Conservation (phyloP, 1,140 invertebrate genomes). For the Drosophila albomicans region DNA sequence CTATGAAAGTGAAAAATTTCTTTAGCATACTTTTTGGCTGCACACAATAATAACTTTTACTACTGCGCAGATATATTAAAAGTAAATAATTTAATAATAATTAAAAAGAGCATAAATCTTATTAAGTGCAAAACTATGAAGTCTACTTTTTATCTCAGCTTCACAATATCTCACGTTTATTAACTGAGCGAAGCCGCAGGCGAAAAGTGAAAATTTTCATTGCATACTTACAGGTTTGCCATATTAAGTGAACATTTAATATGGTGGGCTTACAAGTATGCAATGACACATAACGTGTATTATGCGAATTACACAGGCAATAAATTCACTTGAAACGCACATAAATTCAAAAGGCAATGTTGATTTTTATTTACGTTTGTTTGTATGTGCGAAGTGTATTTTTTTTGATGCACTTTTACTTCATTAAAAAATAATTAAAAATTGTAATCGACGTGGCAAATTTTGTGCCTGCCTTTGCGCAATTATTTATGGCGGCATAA, state of each 20-base stretch:
- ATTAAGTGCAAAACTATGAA: too few relatives aligned
- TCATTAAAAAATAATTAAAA: conserved; percentile 83
- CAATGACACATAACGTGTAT: conserved; percentile 46
- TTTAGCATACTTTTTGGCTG: neutral
- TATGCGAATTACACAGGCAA: conserved; percentile 70
- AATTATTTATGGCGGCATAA: conserved; percentile 78
- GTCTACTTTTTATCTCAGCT: too few relatives aligned
- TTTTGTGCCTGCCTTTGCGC: conserved; percentile 77
- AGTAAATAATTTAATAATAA: too few relatives aligned
- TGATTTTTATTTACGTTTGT: conserved; percentile 23
- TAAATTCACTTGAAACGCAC: conserved; percentile 72
- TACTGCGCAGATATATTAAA: too few relatives aligned
- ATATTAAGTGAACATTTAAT: conserved; percentile 7
- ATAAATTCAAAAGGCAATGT: conserved; percentile 62
- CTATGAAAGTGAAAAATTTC: neutral
- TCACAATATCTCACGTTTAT: neutral
- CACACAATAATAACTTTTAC: neutral
- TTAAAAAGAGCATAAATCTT: too few relatives aligned
- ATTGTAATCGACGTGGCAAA: conserved; percentile 72
- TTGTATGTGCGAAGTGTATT: neutral
- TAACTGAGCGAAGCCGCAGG: neutral
- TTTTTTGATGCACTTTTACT: conserved; percentile 56
- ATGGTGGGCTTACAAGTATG: conserved; percentile 6
- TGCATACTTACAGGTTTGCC: conserved; percentile 20
- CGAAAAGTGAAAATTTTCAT: conserved; percentile 67